Evolutionary conservation across 2,113 vertebrate genomes (phyloP), one percentile per base, ranked within the genome.

Genomic region (Tichodroma muraria): DNA sequence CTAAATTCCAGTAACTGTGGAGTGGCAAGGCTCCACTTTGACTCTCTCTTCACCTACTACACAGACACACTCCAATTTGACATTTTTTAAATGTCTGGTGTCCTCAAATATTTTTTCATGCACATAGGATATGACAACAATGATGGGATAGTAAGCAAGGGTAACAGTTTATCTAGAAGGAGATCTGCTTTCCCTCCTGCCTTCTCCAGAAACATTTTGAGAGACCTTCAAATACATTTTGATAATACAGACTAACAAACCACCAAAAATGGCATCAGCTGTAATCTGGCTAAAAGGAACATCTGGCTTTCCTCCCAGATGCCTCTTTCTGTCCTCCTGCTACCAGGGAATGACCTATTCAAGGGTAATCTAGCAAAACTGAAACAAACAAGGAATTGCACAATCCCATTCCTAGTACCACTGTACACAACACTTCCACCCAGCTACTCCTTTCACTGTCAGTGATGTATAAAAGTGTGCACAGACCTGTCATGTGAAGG

Each of bases 401-500:
- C 59, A 80, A 69, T 28, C 17, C 63, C 35, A 18, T 21, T 76
- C 31, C 63, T 70, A 1, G 2, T 37, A 76, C 25, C 24, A 27
- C 27, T n/a, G 15, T 4, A 31, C 15, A 45, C 20, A 92, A 24
- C 40, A 37, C 73, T 49, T 84, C 40, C 10, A 65, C 9, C 13
- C 52, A 78, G 66, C 23, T 73, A 28, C 35, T 59, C n/a, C 42
- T 64, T 70, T 44, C 37, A 73, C 35, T 2, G 2, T 59, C n/a
- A 72, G 28, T 77, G 25, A 27, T 0, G 0, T 57, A 18, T 1
- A 50, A 16, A 91, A 69, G 18, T 2, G 7, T 70, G 65, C 63
- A 65, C 1, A 35, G 31, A 66, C 13, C 38, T 70, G 33, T 44
- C 63, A 88, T 1, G 14, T 59, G 38, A 85, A 89, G 31, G 53